A percentile compares a stretch with the other conserved stretches of the same genome.
These are phyloP conservation scores for Tupaia chinensis DNA, from an alignment of 2,113 vertebrate species.

Conservation along the genomic window DNA sequence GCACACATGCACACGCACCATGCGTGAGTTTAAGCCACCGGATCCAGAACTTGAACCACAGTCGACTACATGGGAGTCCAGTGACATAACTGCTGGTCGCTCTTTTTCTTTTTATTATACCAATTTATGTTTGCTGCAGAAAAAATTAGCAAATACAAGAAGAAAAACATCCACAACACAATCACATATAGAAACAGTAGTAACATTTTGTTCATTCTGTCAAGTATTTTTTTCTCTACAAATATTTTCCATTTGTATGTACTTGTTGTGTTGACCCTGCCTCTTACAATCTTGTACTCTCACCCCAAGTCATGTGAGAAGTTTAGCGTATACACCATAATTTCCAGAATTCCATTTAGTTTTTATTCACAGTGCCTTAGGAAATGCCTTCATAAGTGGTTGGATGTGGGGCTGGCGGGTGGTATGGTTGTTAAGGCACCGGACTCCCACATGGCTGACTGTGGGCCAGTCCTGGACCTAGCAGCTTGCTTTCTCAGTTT, in stretches of 20 bases:
- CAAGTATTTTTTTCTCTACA: not conserved
- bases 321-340: not conserved
- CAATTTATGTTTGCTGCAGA: conserved; percentile 12
- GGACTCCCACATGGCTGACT: no score
- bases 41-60: no score
- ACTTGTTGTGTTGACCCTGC: not conserved
- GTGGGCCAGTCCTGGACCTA: no score
- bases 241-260: not conserved
- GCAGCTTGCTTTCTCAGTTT: no score
- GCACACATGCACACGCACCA: no score
- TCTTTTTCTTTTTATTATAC: conserved; percentile 39
- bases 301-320: not conserved
- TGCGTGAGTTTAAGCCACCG: no score
- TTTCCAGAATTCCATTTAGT: not conserved
- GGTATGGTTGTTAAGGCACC: no score
- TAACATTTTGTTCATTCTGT: not conserved
- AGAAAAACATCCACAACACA: not conserved
- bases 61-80: no score
- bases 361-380: not conserved
- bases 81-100: no score
- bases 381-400: not conserved
- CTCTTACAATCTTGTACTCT: not conserved
- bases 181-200: not conserved
- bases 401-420: no score
- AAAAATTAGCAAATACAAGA: conserved; percentile 51